phyloP scores from a whole-genome alignment of 2,797 vertebrate genomes.

The Danio choprae region DNA sequence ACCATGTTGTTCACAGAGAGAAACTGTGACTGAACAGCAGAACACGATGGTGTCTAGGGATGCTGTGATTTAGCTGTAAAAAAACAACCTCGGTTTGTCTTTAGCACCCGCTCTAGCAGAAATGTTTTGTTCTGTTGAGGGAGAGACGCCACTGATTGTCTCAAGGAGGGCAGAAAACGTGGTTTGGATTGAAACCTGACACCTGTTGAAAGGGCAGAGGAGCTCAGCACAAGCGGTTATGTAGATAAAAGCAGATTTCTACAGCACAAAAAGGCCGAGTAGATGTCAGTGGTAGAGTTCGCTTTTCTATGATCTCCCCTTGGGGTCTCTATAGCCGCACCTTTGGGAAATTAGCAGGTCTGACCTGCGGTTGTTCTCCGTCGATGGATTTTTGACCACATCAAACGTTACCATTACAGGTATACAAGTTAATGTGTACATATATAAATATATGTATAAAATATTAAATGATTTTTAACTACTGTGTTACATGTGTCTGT shows the following conservation, averaged over 20 bases:
- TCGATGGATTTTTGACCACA: conserved; percentile 69
- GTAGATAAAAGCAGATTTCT: conserved; percentile 51
- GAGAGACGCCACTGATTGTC: conserved; percentile 17
- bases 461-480: conserved; percentile 86
- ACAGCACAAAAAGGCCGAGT: conserved; percentile 64
- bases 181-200: conserved; percentile 35
- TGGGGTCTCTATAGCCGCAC: conserved; percentile 33
- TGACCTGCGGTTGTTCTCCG: conserved; percentile 71
- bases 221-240: conserved; percentile 37
- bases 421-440: conserved; percentile 80
- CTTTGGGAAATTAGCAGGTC: conserved; percentile 50
- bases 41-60: conserved; percentile 20
- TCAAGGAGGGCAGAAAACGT: conserved; percentile 32
- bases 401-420: conserved; percentile 74
- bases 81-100: conserved; percentile 25
- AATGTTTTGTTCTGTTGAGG: conserved; percentile 34
- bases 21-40: conserved; percentile 77
- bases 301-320: conserved; percentile 34
- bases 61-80: conserved; percentile 25
- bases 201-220: conserved; percentile 9
- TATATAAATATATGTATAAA: conserved; percentile 87
- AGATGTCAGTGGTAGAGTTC: conserved; percentile 20
- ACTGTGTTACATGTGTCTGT: conserved; percentile 55
- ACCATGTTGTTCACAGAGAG: conserved; percentile 85
- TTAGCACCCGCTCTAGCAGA: conserved; percentile 35